A percentile compares a stretch with the other conserved stretches of the same genome.
These are phyloP conservation scores for Calypte anna DNA, from an alignment of 2,113 vertebrate species.

Conservation along the genomic window DNA sequence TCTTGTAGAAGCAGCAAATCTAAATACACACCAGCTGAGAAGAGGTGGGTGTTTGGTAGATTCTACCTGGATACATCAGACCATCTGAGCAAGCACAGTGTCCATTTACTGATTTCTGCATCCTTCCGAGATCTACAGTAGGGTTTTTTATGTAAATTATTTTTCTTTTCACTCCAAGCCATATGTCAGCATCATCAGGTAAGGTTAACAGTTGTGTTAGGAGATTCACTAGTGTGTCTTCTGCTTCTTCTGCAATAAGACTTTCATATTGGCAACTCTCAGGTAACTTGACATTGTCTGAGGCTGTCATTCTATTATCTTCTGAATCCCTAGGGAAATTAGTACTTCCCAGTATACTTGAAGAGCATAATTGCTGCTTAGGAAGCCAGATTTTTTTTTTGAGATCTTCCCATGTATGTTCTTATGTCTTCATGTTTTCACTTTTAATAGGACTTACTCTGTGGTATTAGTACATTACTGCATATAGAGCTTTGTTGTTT, in stretches of 20 bases:
- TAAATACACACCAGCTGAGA: not conserved
- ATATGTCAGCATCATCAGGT: not conserved
- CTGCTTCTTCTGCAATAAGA: not conserved
- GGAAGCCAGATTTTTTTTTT: not conserved
- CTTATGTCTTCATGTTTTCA: not conserved
- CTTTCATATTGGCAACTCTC: constrained; percentile 5
- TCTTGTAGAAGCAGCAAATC: not conserved
- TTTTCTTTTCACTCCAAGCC: not conserved
- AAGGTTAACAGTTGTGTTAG: not conserved
- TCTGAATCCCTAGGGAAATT: not conserved
- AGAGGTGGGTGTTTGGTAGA: not conserved
- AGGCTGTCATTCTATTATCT: not conserved
- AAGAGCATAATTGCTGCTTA: not conserved
- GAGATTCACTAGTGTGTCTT: not conserved
- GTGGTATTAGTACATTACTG: not conserved
- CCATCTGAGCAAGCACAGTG: not conserved
- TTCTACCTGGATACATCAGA: not conserved
- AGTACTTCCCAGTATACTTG: not conserved
- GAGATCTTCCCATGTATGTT: not conserved
- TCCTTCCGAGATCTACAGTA: not conserved
- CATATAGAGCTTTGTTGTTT: not conserved
- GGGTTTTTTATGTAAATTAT: not conserved
- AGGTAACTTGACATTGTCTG: not conserved
- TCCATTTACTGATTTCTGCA: not conserved
- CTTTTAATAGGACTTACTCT: not conserved